Base-by-base conservation (phyloP, 2,888 invertebrate species). In the Acronicta aceris region DNA sequence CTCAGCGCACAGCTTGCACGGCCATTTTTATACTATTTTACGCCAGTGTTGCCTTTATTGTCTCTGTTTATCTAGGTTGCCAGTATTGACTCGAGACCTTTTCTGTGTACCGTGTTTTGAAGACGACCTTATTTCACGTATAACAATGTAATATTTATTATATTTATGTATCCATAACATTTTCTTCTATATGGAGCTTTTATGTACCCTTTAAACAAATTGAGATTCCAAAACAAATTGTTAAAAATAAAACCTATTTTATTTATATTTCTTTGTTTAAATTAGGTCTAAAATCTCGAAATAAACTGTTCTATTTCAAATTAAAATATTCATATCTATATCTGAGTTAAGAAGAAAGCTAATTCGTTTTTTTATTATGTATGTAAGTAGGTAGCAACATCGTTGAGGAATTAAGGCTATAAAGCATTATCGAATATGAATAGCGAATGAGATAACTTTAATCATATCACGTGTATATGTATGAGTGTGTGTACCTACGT, bases 1-100 rank as follows among this genome's bases (percentile, higher is more conserved):
- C 83, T 55, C 54, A 17, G 25, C 48, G 49, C 77, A 78, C 71
- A 70, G 64, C 51, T 64, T 48, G 70, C 66, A 69, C 71, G 62
- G 47, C 61, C 71, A 77, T 74, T 79, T 80, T 81, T 81, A 76
- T 79, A 65, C 68, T 47, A 74, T 74, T 81, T 77, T 69, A 68
- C 65, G 69, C 68, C 61, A 40, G 54, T 56, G 74, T 71, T 65
- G 73, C 54, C 55, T 75, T 77, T 74, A 72, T 74, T 74, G 70
- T 69, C 63, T 64, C 64, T 74, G 66, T 79, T 67, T 69, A 74
- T 74, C 79, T 77, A 65, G 64, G 59, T 54, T 76, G 49, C 53
- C 33, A 59, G 58, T 66, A 77, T 67, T 72, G 65, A 77, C 61
- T 65, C 33, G 47, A 40, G 7, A 56, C 51, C 58, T 58, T 56